Base-by-base conservation (phyloP, 2,797 vertebrate species). In the Tenualosa thibaudeaui region DNA sequence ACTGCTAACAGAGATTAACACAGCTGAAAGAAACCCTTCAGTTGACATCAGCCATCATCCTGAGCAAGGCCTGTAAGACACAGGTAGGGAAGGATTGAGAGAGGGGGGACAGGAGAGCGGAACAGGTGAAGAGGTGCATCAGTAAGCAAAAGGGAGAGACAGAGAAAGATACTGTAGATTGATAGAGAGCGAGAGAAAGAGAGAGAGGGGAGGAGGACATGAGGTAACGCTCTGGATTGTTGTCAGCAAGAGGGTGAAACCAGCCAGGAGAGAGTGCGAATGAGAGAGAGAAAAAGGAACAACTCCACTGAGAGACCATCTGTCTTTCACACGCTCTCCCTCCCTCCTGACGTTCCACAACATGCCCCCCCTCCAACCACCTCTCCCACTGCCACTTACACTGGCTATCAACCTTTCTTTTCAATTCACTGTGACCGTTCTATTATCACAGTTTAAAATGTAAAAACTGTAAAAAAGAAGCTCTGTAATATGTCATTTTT, bases 241-340 rank as follows among this genome's bases (percentile, higher is more conserved):
- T 91, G 92, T 93, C 93, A 94, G 81, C 88, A 88, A 46, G 87
- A 91, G 92, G 93, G 92, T 91, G 90, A 82, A 85, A 75, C 90
- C 89, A 90, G 90, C 88, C 93, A 94, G 91, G 90, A 92, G 92
- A 89, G 90, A 92, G 90, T 7, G 86, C 88, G 90, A 91, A 90
- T 86, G 86, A 89, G 87, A 90, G 91, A 92, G 87, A 91, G 92
- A 92, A 93, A 86, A 89, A 92, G 92, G 93, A 95, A 95, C 94
- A 94, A 93, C 93, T 94, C 95, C 93, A 91, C 95, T 95, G 95
- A 93, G 95, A 94, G 92, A 93, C 95, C 95, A 96, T 96, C 95
- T 96, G 95, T 94, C 94, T 93, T 91, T 90, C 91, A 93, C 93
- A 94, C 89, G 24, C 87, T 88, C 81, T 88, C 90, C 84, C 91